Base-by-base conservation (phyloP, 1,140 invertebrate species). In the Meloidogyne exigua region DNA sequence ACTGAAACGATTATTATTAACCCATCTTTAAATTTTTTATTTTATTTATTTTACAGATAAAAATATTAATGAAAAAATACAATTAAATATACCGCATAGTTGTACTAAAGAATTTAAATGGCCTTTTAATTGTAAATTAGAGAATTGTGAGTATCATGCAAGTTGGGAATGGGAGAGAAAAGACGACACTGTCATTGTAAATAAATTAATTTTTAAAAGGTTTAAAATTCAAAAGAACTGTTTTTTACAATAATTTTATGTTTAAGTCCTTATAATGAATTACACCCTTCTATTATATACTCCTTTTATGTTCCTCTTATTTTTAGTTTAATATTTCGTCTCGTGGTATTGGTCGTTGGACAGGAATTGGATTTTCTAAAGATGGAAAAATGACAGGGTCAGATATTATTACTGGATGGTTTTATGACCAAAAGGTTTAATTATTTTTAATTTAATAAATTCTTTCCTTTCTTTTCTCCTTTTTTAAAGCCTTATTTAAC, bases 341-440 rank as follows among this genome's bases (percentile, higher is more conserved):
- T 1, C 78, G 79, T 18, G 84, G 78, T 49, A 79, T 85, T 25
- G 86, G 87, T 57, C 57, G 87, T 49, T 87, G 86, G 86, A 87
- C 87, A 7, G 86, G 87, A n/a, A 88, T 87, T 57, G 86, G 86
- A 69, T 87, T 88, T 64, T 85, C 82, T 2, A 68, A 78, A 23
- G 83, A 84, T 73, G 86, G 83, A 1, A 64, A 83, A 26, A 87
- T 87, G 85, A 57, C 79, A 5, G 83, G 86, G 36, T 72, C 82
- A n/a, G 85, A 87, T 73, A 78, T 87, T 57, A 81, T 84, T 64
- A 85, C 84, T 28, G 85, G 86, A 28, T 81, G 80, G 82, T 36
- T 81, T 28, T 83, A 78, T 74, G 68, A 79, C 23, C 23, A 76
- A 26, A 83, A 83, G 39, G 68, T 70, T 13, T 13, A 36, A 1